These are phyloP conservation scores for Trachymyrmex cornetzi DNA, from an alignment of 1,140 invertebrate species.

Conservation along the genomic window DNA sequence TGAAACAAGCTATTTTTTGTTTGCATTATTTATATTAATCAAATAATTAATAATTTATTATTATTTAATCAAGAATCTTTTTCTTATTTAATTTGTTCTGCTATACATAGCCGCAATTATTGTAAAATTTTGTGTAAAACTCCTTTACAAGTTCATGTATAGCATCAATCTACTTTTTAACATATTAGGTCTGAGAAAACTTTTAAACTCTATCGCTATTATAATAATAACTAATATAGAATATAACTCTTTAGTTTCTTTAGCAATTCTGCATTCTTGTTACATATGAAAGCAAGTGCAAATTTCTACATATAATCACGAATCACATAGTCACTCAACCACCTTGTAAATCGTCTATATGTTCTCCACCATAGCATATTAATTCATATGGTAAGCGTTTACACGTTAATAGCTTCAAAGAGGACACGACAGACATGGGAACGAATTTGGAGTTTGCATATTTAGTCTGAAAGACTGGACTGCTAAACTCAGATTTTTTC, in stretches of 20 bases:
- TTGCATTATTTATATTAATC: neutral
- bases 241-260: neutral
- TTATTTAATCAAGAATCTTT: neutral
- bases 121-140: neutral
- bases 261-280: neutral
- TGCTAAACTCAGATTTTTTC: slow-evolving; percentile 12
- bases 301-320: neutral
- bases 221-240: neutral
- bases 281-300: slow-evolving; percentile 6
- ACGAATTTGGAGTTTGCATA: slow-evolving; percentile 25
- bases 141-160: neutral
- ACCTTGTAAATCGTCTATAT: neutral
- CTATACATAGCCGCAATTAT: neutral
- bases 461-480: neutral
- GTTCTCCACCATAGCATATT: neutral
- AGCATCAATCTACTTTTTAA: neutral
- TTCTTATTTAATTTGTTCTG: slow-evolving; percentile 1
- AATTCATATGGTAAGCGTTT: slow-evolving; percentile 7
- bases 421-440: neutral
- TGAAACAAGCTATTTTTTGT: neutral
- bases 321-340: too few species aligned
- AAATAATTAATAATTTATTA: neutral
- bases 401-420: slow-evolving; percentile 18
- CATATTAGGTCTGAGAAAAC: neutral
- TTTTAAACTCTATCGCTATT: neutral